Evolutionary conservation across 2,888 invertebrate species (phyloP).

Genomic region (Ryuthela nishihirai): DNA sequence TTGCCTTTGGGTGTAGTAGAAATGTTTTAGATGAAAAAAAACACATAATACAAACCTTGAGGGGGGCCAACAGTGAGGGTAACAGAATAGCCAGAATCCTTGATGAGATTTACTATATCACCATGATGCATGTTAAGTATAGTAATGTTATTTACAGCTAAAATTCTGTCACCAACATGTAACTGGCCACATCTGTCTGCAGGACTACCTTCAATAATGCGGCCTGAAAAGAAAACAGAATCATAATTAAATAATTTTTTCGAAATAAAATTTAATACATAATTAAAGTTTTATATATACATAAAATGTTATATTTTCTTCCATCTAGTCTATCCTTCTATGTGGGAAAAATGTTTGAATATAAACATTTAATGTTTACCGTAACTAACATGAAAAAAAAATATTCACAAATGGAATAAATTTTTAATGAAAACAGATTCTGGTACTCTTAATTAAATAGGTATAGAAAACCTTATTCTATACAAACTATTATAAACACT

Average conservation of each 20-base stretch:
- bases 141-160: constrained; percentile 89
- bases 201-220: constrained; percentile 91
- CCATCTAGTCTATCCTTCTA: background rate
- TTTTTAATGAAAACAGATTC: no score
- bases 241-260: background rate
- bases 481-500: no score
- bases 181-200: constrained; percentile 88
- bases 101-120: constrained; percentile 95
- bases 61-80: constrained; percentile 60
- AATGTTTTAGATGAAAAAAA: background rate
- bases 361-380: no score
- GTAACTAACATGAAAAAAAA: no score
- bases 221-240: constrained; percentile 59
- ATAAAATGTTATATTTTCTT: background rate
- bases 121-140: constrained; percentile 91
- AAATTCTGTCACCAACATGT: constrained; percentile 90
- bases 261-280: background rate
- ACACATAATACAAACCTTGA: constrained; percentile 7
- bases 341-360: no score
- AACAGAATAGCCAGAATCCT: constrained; percentile 89
- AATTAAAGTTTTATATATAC: background rate
- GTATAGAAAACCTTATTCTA: no score
- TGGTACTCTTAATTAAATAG: no score
- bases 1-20: background rate
- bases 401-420: no score